These are phyloP conservation scores for Diabrotica balteata DNA, from an alignment of 2,888 invertebrate species.

Conservation along the genomic window DNA sequence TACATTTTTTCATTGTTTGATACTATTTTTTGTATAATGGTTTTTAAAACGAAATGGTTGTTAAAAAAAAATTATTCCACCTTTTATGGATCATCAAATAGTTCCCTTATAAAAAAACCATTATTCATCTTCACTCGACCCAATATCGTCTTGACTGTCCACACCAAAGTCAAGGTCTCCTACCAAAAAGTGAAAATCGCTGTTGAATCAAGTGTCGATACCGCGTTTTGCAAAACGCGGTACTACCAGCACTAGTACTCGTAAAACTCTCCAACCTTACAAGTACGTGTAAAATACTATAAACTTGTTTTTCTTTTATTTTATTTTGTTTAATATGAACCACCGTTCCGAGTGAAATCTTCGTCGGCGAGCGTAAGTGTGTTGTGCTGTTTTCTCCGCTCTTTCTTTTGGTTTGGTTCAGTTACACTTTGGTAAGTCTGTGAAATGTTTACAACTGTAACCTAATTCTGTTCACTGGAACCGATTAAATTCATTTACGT, in stretches of 20 bases:
- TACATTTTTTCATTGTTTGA: no score
- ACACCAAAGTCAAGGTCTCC: constrained; percentile 26
- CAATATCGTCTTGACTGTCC: background rate
- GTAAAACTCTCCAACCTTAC: background rate
- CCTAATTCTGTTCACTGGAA: no score
- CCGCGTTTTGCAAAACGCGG: constrained; percentile 8
- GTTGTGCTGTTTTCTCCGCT: constrained; percentile 2
- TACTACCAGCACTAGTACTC: background rate
- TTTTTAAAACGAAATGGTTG: no score
- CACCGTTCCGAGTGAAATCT: constrained; percentile 7
- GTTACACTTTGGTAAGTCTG: background rate
- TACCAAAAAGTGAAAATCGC: constrained; percentile 27
- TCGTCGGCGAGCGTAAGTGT: constrained; percentile 2
- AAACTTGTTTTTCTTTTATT: background rate
- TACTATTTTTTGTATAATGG: no score
- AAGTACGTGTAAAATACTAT: background rate
- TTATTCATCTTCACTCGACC: background rate
- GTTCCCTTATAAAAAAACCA: no score
- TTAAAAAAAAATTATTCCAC: no score
- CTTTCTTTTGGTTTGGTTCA: background rate
- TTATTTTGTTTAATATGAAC: constrained; percentile 1
- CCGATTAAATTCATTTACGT: no score
- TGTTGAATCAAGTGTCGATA: constrained; percentile 10
- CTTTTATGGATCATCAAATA: no score
- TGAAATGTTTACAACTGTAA: no score